These are phyloP conservation scores for Spea hammondii DNA, from an alignment of 2,797 vertebrate genomes.

Conservation along the genomic window DNA sequence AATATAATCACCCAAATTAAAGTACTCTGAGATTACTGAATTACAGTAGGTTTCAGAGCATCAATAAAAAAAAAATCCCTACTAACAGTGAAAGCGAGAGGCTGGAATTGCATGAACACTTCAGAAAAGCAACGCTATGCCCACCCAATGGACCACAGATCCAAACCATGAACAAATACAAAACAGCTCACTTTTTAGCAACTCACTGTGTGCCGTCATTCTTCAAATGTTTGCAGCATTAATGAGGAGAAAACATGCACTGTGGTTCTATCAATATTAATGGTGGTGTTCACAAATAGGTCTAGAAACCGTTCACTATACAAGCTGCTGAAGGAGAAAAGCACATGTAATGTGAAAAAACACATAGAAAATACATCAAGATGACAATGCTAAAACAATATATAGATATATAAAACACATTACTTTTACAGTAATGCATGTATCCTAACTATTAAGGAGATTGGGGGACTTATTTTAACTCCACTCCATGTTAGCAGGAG, in stretches of 20 bases:
- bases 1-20: too few species aligned
- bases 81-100: neutral
- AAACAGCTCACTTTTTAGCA: too few species aligned
- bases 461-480: too few species aligned
- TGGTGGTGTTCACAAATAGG: neutral
- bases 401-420: constrained; percentile 3
- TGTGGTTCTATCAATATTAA: neutral
- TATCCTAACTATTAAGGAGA: neutral
- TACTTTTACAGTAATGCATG: neutral
- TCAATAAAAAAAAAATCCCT: too few species aligned
- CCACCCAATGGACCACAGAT: neutral
- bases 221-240: constrained; percentile 37
- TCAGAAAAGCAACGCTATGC: neutral
- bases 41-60: neutral
- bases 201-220: neutral
- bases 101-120: neutral
- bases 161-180: neutral
- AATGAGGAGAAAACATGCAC: constrained; percentile 25
- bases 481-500: too few species aligned
- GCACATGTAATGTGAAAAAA: neutral
- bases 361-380: neutral
- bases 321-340: constrained; percentile 3
- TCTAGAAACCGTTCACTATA: neutral
- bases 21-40: neutral
- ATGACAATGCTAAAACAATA: constrained; percentile 16